A percentile compares a stretch with the other conserved stretches of the same genome.
These are phyloP conservation scores for Agraylea sexmaculata DNA, from an alignment of 1,140 invertebrate genomes.

Conservation along the genomic window DNA sequence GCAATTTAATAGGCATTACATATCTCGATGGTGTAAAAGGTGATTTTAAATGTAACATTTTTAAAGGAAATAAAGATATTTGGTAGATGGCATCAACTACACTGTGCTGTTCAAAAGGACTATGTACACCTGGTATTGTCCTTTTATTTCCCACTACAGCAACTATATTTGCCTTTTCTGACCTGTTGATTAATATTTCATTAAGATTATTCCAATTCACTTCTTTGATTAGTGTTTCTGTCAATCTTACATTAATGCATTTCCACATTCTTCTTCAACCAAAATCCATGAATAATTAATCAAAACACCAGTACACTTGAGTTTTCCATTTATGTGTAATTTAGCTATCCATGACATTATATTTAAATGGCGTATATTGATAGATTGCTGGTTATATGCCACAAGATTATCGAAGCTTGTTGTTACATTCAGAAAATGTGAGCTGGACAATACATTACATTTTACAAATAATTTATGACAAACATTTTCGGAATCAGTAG, in stretches of 20 bases:
- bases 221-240: slow-evolving; percentile 1
- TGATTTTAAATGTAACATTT: slow-evolving; percentile 46
- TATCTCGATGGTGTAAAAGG: slow-evolving; percentile 44
- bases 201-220: slow-evolving; percentile 18
- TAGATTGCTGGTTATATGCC: too few species aligned
- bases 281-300: slow-evolving; percentile 53
- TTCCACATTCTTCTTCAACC: slow-evolving; percentile 43
- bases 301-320: slow-evolving; percentile 51
- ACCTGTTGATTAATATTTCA: slow-evolving; percentile 31
- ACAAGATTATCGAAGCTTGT: background rate
- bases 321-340: slow-evolving; percentile 51
- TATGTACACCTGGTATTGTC: slow-evolving; percentile 39
- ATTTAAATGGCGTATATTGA: too few species aligned
- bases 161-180: slow-evolving; percentile 44
- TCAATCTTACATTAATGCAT: slow-evolving; percentile 42
- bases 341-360: slow-evolving; percentile 62
- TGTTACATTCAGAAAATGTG: background rate
- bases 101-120: slow-evolving; percentile 56
- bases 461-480: too few species aligned
- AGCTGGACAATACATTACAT: too few species aligned
- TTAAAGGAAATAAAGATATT: slow-evolving; percentile 40
- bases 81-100: slow-evolving; percentile 40
- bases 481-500: too few species aligned
- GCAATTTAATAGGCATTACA: slow-evolving; percentile 46
- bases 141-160: slow-evolving; percentile 53